A percentile compares a stretch with the other conserved stretches of the same genome.
Conservation (phyloP, 2,113 vertebrate species). For the Alces alces region DNA sequence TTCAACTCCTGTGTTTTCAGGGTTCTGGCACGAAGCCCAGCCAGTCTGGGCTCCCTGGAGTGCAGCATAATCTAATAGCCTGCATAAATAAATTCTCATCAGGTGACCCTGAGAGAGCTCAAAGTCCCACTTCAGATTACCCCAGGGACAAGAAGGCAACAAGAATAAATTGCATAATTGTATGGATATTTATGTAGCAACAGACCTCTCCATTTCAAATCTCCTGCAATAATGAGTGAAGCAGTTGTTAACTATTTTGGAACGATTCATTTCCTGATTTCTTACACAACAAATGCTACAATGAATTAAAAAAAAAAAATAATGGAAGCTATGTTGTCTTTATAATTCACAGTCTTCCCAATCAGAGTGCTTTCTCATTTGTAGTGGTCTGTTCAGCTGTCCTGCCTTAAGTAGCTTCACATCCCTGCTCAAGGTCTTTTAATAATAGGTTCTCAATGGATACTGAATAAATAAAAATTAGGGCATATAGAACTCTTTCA, state of each 20-base stretch:
- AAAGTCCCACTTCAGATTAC: not conserved
- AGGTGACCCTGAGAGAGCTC: not conserved
- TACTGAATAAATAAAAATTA: not conserved
- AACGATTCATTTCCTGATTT: not conserved
- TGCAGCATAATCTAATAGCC: not conserved
- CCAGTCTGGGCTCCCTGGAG: not conserved
- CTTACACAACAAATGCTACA: slow-evolving; percentile 1
- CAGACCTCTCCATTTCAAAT: not conserved
- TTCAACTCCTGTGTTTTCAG: not conserved
- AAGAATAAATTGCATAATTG: not conserved
- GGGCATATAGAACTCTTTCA: not conserved
- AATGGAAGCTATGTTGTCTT: not conserved
- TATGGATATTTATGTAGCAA: not conserved
- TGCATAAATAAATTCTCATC: not conserved
- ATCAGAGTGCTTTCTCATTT: not conserved
- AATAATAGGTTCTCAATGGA: not conserved
- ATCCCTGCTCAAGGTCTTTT: not conserved
- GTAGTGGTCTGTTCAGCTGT: not conserved
- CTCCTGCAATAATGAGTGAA: not conserved
- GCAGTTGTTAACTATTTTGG: not conserved
- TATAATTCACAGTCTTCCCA: not conserved
- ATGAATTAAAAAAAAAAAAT: not conserved
- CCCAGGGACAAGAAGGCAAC: not conserved
- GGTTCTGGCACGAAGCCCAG: not conserved
- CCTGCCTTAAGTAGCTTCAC: not conserved